Percentiles rank a stretch among this genome's conserved stretches.
Conservation (phyloP, 2,888 invertebrate species). For the Microctonus aethiopoides region DNA sequence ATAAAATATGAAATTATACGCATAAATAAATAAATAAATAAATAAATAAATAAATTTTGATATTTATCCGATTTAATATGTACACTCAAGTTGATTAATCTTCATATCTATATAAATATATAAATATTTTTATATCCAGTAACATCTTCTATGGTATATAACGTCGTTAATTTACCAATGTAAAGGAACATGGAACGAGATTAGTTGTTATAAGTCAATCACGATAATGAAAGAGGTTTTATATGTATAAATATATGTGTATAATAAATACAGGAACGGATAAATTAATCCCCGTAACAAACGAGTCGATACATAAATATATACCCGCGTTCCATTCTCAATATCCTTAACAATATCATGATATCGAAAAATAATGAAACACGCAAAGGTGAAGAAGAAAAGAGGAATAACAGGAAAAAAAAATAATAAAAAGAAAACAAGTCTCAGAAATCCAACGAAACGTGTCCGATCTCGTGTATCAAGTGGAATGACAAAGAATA, state of each 20-base stretch:
- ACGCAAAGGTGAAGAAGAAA: neutral
- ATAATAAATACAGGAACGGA: neutral
- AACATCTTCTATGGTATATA: too few relatives aligned
- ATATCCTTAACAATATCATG: neutral
- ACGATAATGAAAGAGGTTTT: slow-evolving; percentile 7
- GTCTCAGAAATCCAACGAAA: neutral
- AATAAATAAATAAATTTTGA: neutral
- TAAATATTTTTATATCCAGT: too few relatives aligned
- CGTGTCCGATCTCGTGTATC: neutral
- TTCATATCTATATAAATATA: neutral
- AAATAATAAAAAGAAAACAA: neutral
- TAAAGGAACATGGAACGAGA: neutral
- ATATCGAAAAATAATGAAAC: neutral
- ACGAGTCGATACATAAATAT: neutral
- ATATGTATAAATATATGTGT: neutral
- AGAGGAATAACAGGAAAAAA: neutral
- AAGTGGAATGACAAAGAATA: neutral
- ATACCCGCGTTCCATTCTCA: neutral
- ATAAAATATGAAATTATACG: neutral
- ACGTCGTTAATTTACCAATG: neutral
- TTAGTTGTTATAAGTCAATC: slow-evolving; percentile 19
- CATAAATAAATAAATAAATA: neutral
- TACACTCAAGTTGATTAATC: neutral
- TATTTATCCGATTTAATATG: neutral
- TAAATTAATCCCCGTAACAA: slow-evolving; percentile 9